These are phyloP conservation scores for Anticlea derivata DNA, from an alignment of 2,888 invertebrate genomes.

Conservation along the genomic window DNA sequence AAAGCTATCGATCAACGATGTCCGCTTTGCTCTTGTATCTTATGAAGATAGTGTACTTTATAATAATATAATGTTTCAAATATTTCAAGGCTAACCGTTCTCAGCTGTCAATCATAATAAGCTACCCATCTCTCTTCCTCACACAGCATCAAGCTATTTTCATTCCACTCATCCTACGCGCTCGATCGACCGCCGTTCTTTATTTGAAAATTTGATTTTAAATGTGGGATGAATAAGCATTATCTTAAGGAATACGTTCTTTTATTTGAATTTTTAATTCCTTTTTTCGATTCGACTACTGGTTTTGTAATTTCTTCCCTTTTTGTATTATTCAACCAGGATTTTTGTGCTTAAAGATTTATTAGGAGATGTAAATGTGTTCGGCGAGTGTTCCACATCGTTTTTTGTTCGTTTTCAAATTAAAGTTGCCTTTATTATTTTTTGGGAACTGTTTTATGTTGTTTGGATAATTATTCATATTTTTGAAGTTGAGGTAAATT, in stretches of 20 bases:
- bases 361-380: constrained; percentile 73
- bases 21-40: constrained; percentile 67
- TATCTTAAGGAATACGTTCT: constrained; percentile 81
- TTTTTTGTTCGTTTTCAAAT: constrained; percentile 52
- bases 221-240: constrained; percentile 84
- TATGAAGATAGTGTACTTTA: constrained; percentile 81
- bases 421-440: constrained; percentile 50
- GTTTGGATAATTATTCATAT: constrained; percentile 47
- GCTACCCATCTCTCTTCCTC: constrained; percentile 73
- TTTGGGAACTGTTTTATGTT: constrained; percentile 47
- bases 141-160: constrained; percentile 54
- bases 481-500: constrained; percentile 41
- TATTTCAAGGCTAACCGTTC: constrained; percentile 84
- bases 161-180: constrained; percentile 63
- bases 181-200: constrained; percentile 77
- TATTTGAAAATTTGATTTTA: constrained; percentile 84
- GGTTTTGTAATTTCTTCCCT: constrained; percentile 64
- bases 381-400: constrained; percentile 48
- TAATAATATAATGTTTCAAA: constrained; percentile 84
- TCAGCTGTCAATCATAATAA: constrained; percentile 84
- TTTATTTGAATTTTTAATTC: constrained; percentile 82
- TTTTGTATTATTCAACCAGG: constrained; percentile 62
- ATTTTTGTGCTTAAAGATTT: constrained; percentile 66
- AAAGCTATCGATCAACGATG: constrained; percentile 42
- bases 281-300: constrained; percentile 75